Percentiles rank a stretch among this genome's conserved stretches.
phyloP scores from a whole-genome alignment of 92 coral and sea anemone species.

The Phenganax subtilis region DNA sequence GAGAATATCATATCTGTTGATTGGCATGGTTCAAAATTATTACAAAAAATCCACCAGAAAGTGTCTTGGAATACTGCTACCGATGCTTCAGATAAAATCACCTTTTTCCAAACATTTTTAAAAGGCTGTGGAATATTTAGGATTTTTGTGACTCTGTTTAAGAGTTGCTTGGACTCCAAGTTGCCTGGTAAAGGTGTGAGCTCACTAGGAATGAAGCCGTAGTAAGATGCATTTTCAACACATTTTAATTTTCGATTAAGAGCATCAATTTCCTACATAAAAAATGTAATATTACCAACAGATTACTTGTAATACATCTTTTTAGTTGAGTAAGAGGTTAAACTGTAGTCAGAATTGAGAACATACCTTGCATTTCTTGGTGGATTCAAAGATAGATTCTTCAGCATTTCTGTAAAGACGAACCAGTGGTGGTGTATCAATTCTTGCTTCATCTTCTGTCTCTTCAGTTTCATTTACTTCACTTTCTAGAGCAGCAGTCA shows the following conservation, averaged over 20 bases:
- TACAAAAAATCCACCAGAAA: conserved; percentile 95
- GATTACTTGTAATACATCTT: too few species aligned
- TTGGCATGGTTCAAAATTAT: conserved; percentile 68
- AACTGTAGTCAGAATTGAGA: too few species aligned
- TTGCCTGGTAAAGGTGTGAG: conserved; percentile 96
- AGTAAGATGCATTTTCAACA: conserved; percentile 58
- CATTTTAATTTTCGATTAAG: conserved; percentile 6
- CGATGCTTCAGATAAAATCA: conserved; percentile 84
- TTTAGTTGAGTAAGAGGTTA: too few species aligned
- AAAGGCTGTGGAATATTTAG: conserved; percentile 69
- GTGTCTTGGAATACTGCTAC: conserved; percentile 81
- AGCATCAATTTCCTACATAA: not conserved
- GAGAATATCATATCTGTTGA: conserved; percentile 83
- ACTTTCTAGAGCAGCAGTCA: conserved; percentile 49
- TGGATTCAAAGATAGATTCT: conserved; percentile 3
- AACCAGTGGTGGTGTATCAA: conserved; percentile 26
- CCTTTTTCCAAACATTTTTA: conserved; percentile 70
- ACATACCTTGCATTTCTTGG: not conserved
- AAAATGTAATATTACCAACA: too few species aligned
- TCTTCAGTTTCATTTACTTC: conserved; percentile 41
- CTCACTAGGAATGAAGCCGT: conserved; percentile 82
- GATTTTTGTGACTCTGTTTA: conserved; percentile 81
- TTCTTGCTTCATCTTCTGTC: not conserved
- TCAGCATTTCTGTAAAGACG: conserved; percentile 11
- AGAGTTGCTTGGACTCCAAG: conserved; percentile 83